Evolutionary conservation across 2,113 vertebrate species (phyloP).

Genomic region (Archilochus colubris): DNA sequence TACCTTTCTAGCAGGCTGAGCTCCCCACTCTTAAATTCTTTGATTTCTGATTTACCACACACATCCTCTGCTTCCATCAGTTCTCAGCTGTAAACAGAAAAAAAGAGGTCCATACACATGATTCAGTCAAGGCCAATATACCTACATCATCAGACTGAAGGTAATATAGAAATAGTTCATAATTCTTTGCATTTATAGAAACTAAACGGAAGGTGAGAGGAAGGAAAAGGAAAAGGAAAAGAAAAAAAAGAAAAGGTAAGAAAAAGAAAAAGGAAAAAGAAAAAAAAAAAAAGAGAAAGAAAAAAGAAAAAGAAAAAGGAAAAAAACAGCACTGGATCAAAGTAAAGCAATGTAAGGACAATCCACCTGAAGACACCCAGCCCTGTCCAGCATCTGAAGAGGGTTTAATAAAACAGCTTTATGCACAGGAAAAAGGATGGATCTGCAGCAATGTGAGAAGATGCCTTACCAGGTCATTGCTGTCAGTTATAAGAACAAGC

Average conservation of each 20-base stretch:
- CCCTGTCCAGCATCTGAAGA: not conserved
- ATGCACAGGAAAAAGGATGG: not conserved
- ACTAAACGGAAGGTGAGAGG: too few species aligned
- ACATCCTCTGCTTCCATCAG: not conserved
- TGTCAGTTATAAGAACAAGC: not conserved
- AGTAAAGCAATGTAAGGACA: not conserved
- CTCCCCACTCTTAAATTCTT: not conserved
- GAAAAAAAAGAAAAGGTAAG: too few species aligned
- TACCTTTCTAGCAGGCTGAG: not conserved
- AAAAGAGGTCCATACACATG: accelerated
- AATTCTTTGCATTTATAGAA: not conserved
- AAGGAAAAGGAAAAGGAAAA: too few species aligned
- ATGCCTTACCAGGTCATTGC: not conserved
- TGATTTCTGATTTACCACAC: not conserved
- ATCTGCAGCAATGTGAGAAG: not conserved
- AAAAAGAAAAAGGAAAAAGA: too few species aligned
- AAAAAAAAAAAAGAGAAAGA: too few species aligned
- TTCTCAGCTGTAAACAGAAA: not conserved
- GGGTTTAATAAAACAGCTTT: not conserved
- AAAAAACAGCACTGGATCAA: not conserved
- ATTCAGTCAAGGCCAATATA: not conserved
- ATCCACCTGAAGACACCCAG: not conserved
- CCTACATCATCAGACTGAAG: not conserved
- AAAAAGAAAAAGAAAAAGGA: too few species aligned
- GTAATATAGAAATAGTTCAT: not conserved